Base-by-base conservation (phyloP, 1,140 invertebrate species). In the Aethina tumida region DNA sequence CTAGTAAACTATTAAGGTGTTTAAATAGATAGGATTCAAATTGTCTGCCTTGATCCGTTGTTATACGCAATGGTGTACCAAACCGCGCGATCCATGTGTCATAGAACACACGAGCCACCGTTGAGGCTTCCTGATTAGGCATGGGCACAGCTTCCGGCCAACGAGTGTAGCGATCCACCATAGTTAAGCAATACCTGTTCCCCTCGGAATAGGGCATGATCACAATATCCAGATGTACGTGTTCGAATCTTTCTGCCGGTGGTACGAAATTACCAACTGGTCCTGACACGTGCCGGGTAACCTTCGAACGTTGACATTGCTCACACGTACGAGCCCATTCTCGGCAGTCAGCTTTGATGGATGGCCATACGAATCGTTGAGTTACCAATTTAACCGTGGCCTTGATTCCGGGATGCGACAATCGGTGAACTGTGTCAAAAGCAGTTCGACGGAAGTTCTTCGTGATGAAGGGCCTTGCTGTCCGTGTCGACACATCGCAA, bases 221-320 rank as follows among this genome's bases (percentile, higher is more conserved):
- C n/a, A n/a, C n/a, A 6, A 67, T 50, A 46, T 64, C 65, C 0
- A 68, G 32, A 41, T 69, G 53, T 0, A 66, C 25, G 60, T 55
- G 21, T 53, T 39, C 40, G 56, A 57, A 0, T 22, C 26, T 13
- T 12, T 1, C 24, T 13, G n/a, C 14, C 36, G 12, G 10, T 20
- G 4, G 5, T 16, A 3, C 37, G 50, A 49, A 9, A 26, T 13
- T 21, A 25, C 28, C n/a, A 6, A 45, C 10, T 24, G 45, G 41
- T 6, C 38, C 5, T 6, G 15, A 6, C 2, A 31, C 33, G 45
- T 56, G 47, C 9, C 44, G 39, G 8, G 20, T 5, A 0, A 58
- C 29, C 42, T 60, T 59, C 10, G 14, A 25, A 16, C 27, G n/a
- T 35, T 60, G 56, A 29, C 60, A 59, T 3, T 37, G 5, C n/a